Base-by-base conservation (phyloP, 2,797 vertebrate genomes). In the Rachycentron canadum region DNA sequence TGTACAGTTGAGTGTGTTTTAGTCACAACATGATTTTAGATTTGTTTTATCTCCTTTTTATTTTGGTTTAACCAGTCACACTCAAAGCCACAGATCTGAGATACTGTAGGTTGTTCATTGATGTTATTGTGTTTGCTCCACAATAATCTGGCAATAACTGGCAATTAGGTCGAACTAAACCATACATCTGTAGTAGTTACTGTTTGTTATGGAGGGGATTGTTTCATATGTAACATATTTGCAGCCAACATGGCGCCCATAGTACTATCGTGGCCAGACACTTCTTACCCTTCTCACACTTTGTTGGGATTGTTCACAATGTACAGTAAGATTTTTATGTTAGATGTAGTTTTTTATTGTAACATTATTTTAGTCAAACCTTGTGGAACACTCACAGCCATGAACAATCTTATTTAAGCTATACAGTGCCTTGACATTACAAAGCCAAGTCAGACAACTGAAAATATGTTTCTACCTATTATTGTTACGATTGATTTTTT, bases 351-450 rank as follows among this genome's bases (percentile, higher is more conserved):
- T 82, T 79, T 36, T 40, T 59, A 57, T 36, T 73, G 26, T 88
- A 75, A 90, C 72, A 70, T 89, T 70, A 78, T 86, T 86, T 78
- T 81, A 81, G 77, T 87, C 41, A n/a, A 82, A 86, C 49, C 82
- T 59, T 75, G 73, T 91, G 81, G 86, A 91, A 89, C 89, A 91
- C 91, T 91, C 83, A 87, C 89, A 91, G 85, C 88, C 87, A 88
- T 91, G 91, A 92, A 91, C 88, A 91, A 90, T 88, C 70, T 50
- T 88, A 92, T 89, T 92, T 92, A 89, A 92, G 89, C 90, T 92
- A 84, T 47, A 87, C 67, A 79, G 92, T 92, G 93, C 92, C 92
- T 93, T 93, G 73, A 89, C 73, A 60, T 87, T 77, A 88, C 84
- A 74, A 86, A 88, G 87, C 87, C 89, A 91, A 92, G 88, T 93